phyloP scores from a whole-genome alignment of 2,113 vertebrate species.

The Chloropsis hardwickii region DNA sequence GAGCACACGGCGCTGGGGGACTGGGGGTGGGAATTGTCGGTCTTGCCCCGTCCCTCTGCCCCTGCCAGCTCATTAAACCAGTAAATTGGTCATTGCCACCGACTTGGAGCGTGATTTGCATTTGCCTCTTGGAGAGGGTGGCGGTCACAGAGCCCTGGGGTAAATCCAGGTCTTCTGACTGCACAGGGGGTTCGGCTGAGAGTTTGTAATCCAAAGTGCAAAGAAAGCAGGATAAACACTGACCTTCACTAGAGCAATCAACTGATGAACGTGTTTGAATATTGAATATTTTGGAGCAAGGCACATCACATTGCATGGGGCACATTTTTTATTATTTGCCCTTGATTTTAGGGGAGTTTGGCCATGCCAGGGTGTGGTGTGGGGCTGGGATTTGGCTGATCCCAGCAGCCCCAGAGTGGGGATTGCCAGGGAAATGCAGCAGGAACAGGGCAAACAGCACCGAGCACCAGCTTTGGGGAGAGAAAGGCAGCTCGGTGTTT shows the following conservation, averaged over 20 bases:
- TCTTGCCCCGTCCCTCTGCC: neutral
- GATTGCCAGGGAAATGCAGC: neutral
- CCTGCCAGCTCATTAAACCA: slow-evolving; percentile 19
- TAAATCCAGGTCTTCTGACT: neutral
- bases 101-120: neutral
- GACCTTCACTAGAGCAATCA: neutral
- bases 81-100: neutral
- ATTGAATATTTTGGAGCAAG: neutral
- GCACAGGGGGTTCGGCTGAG: neutral
- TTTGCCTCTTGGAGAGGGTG: neutral
- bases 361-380: neutral
- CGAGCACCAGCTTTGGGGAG: neutral
- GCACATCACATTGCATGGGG: accelerated
- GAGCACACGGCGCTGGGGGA: neutral
- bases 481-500: neutral
- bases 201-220: neutral
- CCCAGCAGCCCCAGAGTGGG: neutral
- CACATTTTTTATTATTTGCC: neutral
- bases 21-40: neutral
- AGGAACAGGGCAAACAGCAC: neutral
- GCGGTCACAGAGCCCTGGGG: neutral
- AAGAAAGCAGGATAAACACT: neutral
- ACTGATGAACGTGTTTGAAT: neutral
- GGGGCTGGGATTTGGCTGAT: neutral
- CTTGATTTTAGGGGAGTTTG: neutral